Conservation (phyloP, 1,140 invertebrate genomes). For the Meloidogyne exigua region DNA sequence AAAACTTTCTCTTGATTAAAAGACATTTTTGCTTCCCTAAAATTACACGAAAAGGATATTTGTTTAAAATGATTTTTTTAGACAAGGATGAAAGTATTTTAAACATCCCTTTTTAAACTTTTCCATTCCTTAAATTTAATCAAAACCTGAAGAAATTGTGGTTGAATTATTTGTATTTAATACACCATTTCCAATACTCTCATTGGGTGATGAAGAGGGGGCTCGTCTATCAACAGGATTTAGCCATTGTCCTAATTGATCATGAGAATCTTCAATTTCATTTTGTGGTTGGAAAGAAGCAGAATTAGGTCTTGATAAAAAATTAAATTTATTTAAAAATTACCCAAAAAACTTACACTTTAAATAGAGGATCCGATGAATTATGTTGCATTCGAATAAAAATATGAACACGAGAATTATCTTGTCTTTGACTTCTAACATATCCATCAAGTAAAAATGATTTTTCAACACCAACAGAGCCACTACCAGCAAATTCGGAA, state of each 20-base stretch:
- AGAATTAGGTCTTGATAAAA: slow-evolving; percentile 22
- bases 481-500: slow-evolving; percentile 91
- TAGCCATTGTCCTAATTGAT: slow-evolving; percentile 22
- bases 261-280: slow-evolving; percentile 14
- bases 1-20: too few relatives aligned
- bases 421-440: slow-evolving; percentile 76
- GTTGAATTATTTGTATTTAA: background rate
- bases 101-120: too few relatives aligned
- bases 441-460: slow-evolving; percentile 90
- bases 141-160: background rate
- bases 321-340: background rate
- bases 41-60: too few relatives aligned
- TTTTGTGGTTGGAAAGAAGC: slow-evolving; percentile 11
- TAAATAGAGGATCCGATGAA: slow-evolving; percentile 40
- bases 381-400: slow-evolving; percentile 40
- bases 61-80: too few relatives aligned
- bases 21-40: too few relatives aligned
- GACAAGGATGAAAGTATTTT: too few relatives aligned
- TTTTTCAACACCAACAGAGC: slow-evolving; percentile 72
- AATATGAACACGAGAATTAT: slow-evolving; percentile 78
- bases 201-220: slow-evolving; percentile 17
- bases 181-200: background rate
- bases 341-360: slow-evolving; percentile 29
- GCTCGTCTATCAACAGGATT: slow-evolving; percentile 30
- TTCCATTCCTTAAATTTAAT: background rate